A percentile compares a stretch with the other conserved stretches of the same genome.
These are phyloP conservation scores for Exephanes ischioxanthus DNA, from an alignment of 2,888 invertebrate species.

Conservation along the genomic window DNA sequence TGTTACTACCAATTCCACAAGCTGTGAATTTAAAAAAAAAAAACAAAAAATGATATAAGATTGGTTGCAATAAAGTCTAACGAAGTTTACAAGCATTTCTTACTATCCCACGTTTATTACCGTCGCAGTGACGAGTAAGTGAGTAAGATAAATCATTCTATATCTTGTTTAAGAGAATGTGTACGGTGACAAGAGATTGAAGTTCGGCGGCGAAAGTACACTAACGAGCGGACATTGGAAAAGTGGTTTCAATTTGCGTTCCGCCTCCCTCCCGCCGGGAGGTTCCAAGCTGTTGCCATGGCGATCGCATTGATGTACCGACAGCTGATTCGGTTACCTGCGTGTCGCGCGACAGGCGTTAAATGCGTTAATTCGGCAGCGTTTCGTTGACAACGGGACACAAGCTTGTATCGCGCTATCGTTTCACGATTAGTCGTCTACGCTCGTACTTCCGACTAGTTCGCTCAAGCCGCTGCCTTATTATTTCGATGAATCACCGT, in stretches of 20 bases:
- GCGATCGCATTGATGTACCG: neutral
- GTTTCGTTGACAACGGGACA: neutral
- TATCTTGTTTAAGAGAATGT: neutral
- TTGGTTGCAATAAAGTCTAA: conserved; percentile 47
- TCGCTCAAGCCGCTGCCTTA: neutral
- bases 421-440: neutral
- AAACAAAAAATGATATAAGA: conserved; percentile 6
- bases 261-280: neutral
- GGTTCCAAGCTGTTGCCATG: neutral
- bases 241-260: conserved; percentile 6
- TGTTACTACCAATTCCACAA: conserved; percentile 23
- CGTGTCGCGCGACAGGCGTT: no score
- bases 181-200: conserved; percentile 9
- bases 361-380: neutral
- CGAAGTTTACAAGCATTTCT: conserved; percentile 6
- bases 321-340: neutral
- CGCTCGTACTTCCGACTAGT: conserved; percentile 7
- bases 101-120: conserved; percentile 25
- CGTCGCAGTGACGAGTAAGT: conserved; percentile 10
- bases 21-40: conserved; percentile 26
- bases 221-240: neutral
- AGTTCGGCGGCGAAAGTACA: neutral
- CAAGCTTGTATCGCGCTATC: neutral
- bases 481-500: conserved; percentile 49
- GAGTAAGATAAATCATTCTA: conserved; percentile 45